Evolutionary conservation across 2,888 invertebrate species (phyloP), one percentile per base, ranked within the genome.

Genomic region (Amphimallon solstitiale): DNA sequence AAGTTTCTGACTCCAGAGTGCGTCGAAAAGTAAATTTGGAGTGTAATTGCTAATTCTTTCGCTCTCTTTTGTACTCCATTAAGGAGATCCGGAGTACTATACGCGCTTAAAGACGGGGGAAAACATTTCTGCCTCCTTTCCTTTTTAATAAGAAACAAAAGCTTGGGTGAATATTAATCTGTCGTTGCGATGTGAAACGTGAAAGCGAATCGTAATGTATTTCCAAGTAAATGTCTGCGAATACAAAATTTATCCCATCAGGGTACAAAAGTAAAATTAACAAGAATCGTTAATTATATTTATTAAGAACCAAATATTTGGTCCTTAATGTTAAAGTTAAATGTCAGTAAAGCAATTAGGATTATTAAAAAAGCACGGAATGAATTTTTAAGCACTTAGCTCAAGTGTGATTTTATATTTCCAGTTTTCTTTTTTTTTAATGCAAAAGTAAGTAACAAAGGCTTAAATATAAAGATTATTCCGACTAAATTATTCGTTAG

Each of bases 21-120:
- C 56, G 37, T 52, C 37, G 56, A 43, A 56, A 56, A 56, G 40
- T 56, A 56, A 56, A 56, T 56, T 56, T 56, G 56, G 56, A 40
- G 40, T 56, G 40, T 56, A 43, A 56, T 40, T 56, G 56, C 56
- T 56, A 56, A 56, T 56, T 56, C 56, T 56, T 40, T 5, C 23
- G 56, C 15, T 56, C 40, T 14, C 56, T 40, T 56, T 56, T 56
- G 56, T 43, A 40, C 56, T 14, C 54, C 56, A 56, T 56, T 56
- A 56, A 56, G 56, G 40, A 56, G 56, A 52, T 52, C 37, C 37
- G 52, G 52, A 54, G 23, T 23, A 56, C 40, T 56, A 56, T 23
- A 40, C 23, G 21, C 40, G 17, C 40, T 56, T 56, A 56, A 56
- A 40, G 40, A 56, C 37, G 14, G 15, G 6, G 1, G 40, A 12